Base-by-base conservation (phyloP, 2,888 invertebrate species). In the Entomobrya proxima region DNA sequence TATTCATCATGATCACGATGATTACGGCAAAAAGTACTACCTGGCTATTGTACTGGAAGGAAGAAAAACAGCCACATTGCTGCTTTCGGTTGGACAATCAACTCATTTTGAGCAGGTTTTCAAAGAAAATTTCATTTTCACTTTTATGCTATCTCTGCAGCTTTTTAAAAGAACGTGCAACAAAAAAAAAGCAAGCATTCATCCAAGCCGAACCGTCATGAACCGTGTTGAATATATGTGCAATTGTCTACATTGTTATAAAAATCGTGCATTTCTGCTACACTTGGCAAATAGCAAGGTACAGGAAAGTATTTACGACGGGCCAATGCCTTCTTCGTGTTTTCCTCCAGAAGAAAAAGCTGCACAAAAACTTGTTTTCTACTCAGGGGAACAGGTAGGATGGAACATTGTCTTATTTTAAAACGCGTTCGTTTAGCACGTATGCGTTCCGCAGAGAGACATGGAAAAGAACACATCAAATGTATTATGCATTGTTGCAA, bases 41-140 rank as follows among this genome's bases (percentile, higher is more conserved):
- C 27, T 5, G 9, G 9, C 21, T 55, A 24, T 55, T 55, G 18
- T 64, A 35, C 64, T 61, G 61, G 61, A 61, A 76, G 9, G 47
- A 72, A 30, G 24, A 32, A 30, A 35, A 58, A 27, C 18, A n/a
- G 18, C 1, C 52, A 50, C 50, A 52, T 76, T 74, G 76, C n/a
- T n/a, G n/a, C n/a, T n/a, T n/a, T n/a, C n/a, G n/a, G n/a, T 76
- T 76, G 76, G 76, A 76, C 76, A 76, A 76, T 76, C 76, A 69
- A 69, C 64, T 47, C 78, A 47, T 69, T 52, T 69, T 69, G 55
- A 74, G 74, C 72, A 74, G 58, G 50, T 72, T 81, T 81, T 74
- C 55, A 37, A 37, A 27, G 69, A 35, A 72, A 72, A 55, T 72
- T 58, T 69, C 72, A 24, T 79, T 61, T n/a, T 52, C 2, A 47